These are phyloP conservation scores for Dendropsophus ebraccatus DNA, from an alignment of 2,113 vertebrate species.

Conservation along the genomic window DNA sequence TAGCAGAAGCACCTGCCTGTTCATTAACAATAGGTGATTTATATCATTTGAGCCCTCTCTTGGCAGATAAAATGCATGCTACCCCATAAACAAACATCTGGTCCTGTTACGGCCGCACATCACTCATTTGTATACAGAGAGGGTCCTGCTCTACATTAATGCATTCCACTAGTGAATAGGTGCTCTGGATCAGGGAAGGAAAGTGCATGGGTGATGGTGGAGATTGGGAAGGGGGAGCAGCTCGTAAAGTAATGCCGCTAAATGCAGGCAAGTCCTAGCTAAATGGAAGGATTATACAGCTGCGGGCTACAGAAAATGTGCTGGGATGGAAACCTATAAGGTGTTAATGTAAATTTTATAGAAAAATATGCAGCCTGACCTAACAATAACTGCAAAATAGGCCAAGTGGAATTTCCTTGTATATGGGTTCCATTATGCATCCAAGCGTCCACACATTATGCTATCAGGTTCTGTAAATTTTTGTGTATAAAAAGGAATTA, in stretches of 20 bases:
- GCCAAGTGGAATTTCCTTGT: constrained; percentile 3
- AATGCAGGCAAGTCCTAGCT: constrained; percentile 14
- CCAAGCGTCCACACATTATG: too few relatives aligned
- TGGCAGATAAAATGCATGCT: background rate
- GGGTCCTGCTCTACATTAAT: background rate
- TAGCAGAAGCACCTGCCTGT: background rate
- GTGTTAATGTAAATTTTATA: constrained; percentile 34
- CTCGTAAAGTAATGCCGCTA: background rate
- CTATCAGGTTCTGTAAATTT: too few relatives aligned
- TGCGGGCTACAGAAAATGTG: constrained; percentile 19
- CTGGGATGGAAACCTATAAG: constrained; percentile 27
- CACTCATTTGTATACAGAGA: background rate
- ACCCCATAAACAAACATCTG: background rate
- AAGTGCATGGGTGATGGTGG: background rate
- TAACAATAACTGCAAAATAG: constrained; percentile 46
- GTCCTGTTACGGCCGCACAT: background rate
- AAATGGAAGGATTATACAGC: constrained; percentile 34
- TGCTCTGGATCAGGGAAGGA: too few relatives aligned
- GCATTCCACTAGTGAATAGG: background rate
- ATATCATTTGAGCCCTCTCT: background rate
- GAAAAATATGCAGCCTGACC: constrained; percentile 27
- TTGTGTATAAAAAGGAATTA: too few relatives aligned
- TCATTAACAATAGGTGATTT: background rate
- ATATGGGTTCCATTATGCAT: background rate
- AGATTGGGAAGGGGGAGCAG: background rate